Evolutionary conservation across 2,113 vertebrate species (phyloP), one percentile per base, ranked within the genome.

Genomic region (Girardinichthys multiradiatus): DNA sequence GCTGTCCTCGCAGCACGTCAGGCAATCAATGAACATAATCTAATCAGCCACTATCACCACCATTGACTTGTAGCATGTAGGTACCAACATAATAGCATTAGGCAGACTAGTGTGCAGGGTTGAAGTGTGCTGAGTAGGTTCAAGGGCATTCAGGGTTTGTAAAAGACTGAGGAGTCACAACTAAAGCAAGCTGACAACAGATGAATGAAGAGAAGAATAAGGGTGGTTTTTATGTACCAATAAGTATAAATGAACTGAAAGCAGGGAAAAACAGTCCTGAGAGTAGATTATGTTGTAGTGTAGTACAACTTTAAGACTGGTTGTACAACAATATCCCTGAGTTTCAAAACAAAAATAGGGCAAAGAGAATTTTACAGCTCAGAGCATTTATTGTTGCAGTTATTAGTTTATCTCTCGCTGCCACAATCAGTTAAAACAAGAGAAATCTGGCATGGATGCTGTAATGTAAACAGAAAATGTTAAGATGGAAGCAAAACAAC

Each of bases 11-110:
- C 89, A 86, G 87, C 92, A 86, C 68, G 75, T 84, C 37, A 72
- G 27, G 15, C 86, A 85, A 92, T 93, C 91, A 92, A 92, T 93
- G 92, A 86, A 90, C 90, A 91, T 88, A 92, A 92, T 93, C 90
- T 91, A 93, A 93, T 92, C 90, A 91, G 86, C 83, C 82, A 62
- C 86, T 83, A 93, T 91, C 92, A 89, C 90, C 85, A 86, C 83
- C 86, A 84, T 85, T 88, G 90, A 93, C 89, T 91, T 91, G 87
- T 90, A 90, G 86, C 87, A 79, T 89, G 86, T 86, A 84, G 84
- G 86, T 57, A 81, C 65, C 45, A 1, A 64, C 77, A 72, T 92
- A 92, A 92, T 90, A 75, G 79, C 88, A 91, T 91, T 87, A 92
- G 76, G 86, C 81, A 84, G 83, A 74, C 67, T 37, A 39, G 72